These are phyloP conservation scores for Corythornis vintsioides DNA, from an alignment of 2,113 vertebrate genomes.

Conservation along the genomic window DNA sequence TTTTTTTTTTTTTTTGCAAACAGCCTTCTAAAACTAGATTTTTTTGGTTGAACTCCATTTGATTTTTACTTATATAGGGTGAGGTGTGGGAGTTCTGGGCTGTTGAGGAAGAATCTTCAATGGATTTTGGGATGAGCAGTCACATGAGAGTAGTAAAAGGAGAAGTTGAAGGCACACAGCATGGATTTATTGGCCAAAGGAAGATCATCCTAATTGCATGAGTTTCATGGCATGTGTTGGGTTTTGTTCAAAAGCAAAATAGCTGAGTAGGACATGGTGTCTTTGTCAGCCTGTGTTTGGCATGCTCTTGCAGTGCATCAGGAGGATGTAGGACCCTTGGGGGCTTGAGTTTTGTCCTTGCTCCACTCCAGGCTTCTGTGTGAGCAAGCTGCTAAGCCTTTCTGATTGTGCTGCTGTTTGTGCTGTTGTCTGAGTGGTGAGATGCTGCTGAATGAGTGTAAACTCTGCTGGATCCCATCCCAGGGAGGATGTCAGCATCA, in stretches of 20 bases:
- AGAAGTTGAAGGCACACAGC: not conserved
- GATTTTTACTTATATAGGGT: not conserved
- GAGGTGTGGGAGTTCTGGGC: not conserved
- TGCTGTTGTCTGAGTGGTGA: fast-evolving
- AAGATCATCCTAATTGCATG: not conserved
- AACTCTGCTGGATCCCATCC: not conserved
- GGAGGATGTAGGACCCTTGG: too few relatives aligned
- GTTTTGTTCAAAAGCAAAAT: not conserved
- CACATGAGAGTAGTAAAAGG: not conserved
- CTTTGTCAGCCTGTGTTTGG: not conserved
- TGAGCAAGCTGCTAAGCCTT: too few relatives aligned
- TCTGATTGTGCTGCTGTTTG: not conserved
- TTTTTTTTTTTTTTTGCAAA: too few relatives aligned
- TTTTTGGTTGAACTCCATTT: not conserved
- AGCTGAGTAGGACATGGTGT: fast-evolving
- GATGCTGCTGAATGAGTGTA: not conserved
- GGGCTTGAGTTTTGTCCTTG: not conserved
- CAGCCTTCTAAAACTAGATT: not conserved
- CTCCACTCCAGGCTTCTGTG: not conserved
- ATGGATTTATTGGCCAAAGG: not conserved
- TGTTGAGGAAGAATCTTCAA: not conserved
- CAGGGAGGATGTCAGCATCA: not conserved
- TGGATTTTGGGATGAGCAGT: not conserved
- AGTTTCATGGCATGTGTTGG: too few relatives aligned
- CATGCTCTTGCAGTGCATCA: not conserved